Evolutionary conservation across 1,140 invertebrate genomes (phyloP).

Genomic region (Artemia franciscana): DNA sequence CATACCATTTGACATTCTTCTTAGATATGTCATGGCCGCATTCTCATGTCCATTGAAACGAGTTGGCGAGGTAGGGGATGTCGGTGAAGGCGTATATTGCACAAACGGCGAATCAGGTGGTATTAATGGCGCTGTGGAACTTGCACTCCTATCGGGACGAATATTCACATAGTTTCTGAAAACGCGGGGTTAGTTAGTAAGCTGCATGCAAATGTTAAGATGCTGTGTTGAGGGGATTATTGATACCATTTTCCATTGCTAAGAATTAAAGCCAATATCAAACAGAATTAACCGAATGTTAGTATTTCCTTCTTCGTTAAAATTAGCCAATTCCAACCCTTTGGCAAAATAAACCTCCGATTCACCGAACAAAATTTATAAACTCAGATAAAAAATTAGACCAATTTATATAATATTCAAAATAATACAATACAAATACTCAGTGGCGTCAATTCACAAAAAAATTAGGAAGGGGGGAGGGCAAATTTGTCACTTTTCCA

Average conservation of each 20-base stretch:
- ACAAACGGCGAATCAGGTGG: background rate
- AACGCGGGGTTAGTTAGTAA: background rate
- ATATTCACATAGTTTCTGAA: background rate
- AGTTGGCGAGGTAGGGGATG: background rate
- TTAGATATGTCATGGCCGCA: background rate
- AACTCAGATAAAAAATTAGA: too few relatives aligned
- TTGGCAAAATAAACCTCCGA: background rate
- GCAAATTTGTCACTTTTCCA: too few relatives aligned
- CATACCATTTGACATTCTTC: background rate
- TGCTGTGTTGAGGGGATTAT: background rate
- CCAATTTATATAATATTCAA: too few relatives aligned
- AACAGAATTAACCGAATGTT: background rate
- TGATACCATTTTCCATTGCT: background rate
- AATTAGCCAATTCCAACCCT: background rate
- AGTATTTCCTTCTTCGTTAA: background rate
- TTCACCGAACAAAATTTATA: too few relatives aligned
- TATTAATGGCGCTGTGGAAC: background rate
- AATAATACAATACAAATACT: too few relatives aligned
- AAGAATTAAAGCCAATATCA: background rate
- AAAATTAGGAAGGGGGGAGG: too few relatives aligned
- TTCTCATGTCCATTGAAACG: background rate
- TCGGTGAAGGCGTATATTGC: background rate
- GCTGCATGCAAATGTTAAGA: background rate
- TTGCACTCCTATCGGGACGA: background rate
- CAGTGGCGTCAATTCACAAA: too few relatives aligned